Base-by-base conservation (phyloP, 2,797 vertebrate genomes). In the Anguilla anguilla region DNA sequence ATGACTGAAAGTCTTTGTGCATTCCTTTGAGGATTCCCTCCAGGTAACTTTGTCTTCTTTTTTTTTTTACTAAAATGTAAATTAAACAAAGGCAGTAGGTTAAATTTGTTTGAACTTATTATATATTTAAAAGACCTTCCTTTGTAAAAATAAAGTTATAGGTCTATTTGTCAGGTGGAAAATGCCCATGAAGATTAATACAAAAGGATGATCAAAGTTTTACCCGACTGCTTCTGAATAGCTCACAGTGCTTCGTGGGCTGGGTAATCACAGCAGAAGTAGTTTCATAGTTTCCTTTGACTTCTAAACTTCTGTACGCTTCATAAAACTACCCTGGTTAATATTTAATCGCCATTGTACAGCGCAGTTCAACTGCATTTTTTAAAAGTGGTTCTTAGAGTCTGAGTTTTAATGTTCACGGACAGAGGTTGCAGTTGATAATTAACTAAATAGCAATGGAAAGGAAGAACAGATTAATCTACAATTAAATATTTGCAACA, bases 121-220 rank as follows among this genome's bases (percentile, higher is more conserved):
- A 31, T 83, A 19, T 57, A 88, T 55, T 43, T 6, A 72, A 25
- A 28, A 55, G 39, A 6, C 83, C 83, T 49, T 57, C 51, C 55
- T 77, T 74, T 51, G 7, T 4, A 51, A 51, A 51, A 49, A n/a
- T 46, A 39, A 79, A 88, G 59, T 51, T 28, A 85, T 43, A 64
- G 5, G 22, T 43, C 83, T 84, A 74, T 84, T 87, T 74, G 49
- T n/a, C 43, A 28, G 74, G 83, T 67, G 57, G 64, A 61, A 77
- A 51, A 67, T 85, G 49, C 82, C 69, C 19, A 79, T 84, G 64
- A 77, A 84, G 77, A 88, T 88, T 59, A 88, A 85, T 85, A 46
- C 35, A 49, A 53, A 88, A 74, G 22, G 10, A 85, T 46, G 51
- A 85, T 85, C 74, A 74, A 77, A 49, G 51, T 57, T 88, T 84